Evolutionary conservation across 1,140 invertebrate genomes (phyloP), one percentile per base, ranked within the genome.

Genomic region (Neodiprion virginianus): DNA sequence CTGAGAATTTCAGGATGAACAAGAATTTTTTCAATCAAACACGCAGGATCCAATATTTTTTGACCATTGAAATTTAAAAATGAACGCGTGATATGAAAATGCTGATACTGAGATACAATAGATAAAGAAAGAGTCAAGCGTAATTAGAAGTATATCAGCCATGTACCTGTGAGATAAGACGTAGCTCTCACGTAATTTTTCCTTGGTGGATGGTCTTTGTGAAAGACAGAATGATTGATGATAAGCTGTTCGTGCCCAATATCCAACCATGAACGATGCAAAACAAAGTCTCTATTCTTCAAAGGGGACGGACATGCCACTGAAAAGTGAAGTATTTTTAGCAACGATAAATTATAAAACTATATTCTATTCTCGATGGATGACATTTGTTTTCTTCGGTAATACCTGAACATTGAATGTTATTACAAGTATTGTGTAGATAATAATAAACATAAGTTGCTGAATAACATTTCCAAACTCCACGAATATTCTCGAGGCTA

Each of bases 231-330:
- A 90, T 97, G 96, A 89, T 96, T 97, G 72, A 97, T 89, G 80
- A 97, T 96, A 83, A 95, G 91, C 87, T 96, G 95, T 86, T 97
- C 96, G 77, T 88, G 82, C 49, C 94, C 95, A 48, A 94, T 94
- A 85, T 96, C 95, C 68, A 97, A 88, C 96, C 96, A 98, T 11
- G 96, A 97, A 78, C 96, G 89, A 89, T 97, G 95, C 72, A 97
- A 91, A 40, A 97, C 94, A 89, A 97, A 97, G 88, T 98, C 96
- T 77, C 96, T 89, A 85, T 96, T 96, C 88, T 95, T 95, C 81
- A 97, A 89, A 14, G 96, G 96, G 28, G 95, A 91, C 48, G 96
- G 94, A 82, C 95, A 96, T 71, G 94, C 93, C 90, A 97, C 96
- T 97, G 84, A 47, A 47, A 89, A 70, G 50, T 76, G 71, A 74